These are phyloP conservation scores for Hylomyscus alleni DNA, from an alignment of 2,797 vertebrate species.

Conservation along the genomic window DNA sequence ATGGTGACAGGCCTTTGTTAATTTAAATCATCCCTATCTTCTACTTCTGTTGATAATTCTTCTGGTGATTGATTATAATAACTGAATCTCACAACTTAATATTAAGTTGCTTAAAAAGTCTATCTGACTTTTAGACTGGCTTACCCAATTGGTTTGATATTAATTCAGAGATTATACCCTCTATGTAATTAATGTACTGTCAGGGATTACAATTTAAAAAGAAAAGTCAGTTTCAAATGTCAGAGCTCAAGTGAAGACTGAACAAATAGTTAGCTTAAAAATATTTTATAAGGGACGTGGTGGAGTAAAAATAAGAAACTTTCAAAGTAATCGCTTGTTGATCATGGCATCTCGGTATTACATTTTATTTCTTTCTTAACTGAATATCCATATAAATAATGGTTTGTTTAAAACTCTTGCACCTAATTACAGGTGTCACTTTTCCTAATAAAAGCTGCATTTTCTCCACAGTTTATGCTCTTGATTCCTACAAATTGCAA, in stretches of 20 bases:
- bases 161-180: constrained; percentile 75
- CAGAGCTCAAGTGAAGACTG: constrained; percentile 73
- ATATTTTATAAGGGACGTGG: constrained; percentile 61
- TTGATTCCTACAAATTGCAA: constrained; percentile 74
- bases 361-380: constrained; percentile 81
- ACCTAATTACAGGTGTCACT: constrained; percentile 79
- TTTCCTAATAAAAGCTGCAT: constrained; percentile 84
- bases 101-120: constrained; percentile 76
- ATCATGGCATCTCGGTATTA: constrained; percentile 65
- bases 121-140: constrained; percentile 65
- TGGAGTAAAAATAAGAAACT: constrained; percentile 67
- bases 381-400: constrained; percentile 82
- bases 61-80: constrained; percentile 73
- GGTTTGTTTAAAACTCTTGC: constrained; percentile 81
- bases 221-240: constrained; percentile 75
- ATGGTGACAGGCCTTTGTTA: constrained; percentile 60
- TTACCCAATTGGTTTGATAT: constrained; percentile 74
- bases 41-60: constrained; percentile 69
- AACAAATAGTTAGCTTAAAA: constrained; percentile 81
- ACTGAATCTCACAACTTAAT: constrained; percentile 78
- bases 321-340: constrained; percentile 70
- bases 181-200: constrained; percentile 76
- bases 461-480: constrained; percentile 74
- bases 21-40: constrained; percentile 67
- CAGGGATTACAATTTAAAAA: constrained; percentile 76